Conservation (phyloP, 2,888 invertebrate species). For the Rapana venosa region DNA sequence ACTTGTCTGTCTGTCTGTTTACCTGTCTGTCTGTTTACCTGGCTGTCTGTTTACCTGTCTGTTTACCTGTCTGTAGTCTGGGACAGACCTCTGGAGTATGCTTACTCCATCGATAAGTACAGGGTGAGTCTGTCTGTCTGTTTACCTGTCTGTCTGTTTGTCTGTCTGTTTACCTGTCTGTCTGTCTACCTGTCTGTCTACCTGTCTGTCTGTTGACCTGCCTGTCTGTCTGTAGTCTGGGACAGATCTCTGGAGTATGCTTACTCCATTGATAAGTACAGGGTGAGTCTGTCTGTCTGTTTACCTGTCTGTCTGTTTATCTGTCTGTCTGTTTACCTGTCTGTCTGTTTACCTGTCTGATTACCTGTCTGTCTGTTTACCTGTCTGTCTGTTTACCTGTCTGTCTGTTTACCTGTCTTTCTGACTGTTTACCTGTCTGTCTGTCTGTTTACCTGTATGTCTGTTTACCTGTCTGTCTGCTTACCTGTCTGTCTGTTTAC, state of each 20-base stretch:
- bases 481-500: too few species aligned
- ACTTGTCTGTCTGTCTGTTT: neutral
- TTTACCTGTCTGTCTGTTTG: constrained; percentile 1
- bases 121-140: neutral
- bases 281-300: neutral
- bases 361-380: too few species aligned
- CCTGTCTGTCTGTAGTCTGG: too few species aligned
- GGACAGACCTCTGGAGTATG: too few species aligned
- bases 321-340: neutral
- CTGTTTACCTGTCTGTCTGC: too few species aligned
- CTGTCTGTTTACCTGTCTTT: too few species aligned
- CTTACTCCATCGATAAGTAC: too few species aligned
- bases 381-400: neutral
- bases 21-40: neutral
- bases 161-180: neutral
- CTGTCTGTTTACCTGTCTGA: too few species aligned
- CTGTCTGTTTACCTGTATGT: neutral
- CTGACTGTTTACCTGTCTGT: too few species aligned
- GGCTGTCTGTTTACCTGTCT: neutral
- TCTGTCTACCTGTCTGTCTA: neutral
- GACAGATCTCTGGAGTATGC: too few species aligned
- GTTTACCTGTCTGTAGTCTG: neutral
- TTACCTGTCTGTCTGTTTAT: neutral
- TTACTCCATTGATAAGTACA: too few species aligned
- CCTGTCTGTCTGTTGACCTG: neutral